Percentiles rank a stretch among this genome's conserved stretches.
Evolutionary conservation across 2,797 vertebrate species (phyloP).

Genomic region (Phyllotis vaccarum): DNA sequence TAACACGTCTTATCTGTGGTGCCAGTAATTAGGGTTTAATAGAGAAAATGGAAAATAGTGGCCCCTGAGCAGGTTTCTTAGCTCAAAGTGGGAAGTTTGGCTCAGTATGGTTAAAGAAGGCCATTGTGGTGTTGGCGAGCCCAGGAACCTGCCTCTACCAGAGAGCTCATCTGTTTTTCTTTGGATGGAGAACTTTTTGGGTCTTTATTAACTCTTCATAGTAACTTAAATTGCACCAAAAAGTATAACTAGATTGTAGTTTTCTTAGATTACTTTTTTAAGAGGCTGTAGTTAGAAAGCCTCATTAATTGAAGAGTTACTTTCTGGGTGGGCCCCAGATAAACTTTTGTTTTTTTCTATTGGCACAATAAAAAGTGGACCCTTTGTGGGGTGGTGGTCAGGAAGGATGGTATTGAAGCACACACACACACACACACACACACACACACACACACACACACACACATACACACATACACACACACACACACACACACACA

Average conservation of each 20-base stretch:
- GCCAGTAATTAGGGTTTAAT: neutral
- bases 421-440: no score
- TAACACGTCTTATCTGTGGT: neutral
- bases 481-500: no score
- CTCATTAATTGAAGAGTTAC: conserved; percentile 33
- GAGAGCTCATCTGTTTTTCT: neutral
- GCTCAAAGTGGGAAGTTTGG: neutral
- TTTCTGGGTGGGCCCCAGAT: conserved; percentile 46
- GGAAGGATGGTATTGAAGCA: neutral
- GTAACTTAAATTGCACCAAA: conserved; percentile 40
- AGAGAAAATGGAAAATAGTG: neutral
- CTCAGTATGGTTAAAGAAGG: neutral
- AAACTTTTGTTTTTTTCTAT: conserved; percentile 62
- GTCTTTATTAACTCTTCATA: conserved; percentile 23
- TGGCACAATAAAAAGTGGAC: conserved; percentile 40
- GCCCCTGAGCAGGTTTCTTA: neutral
- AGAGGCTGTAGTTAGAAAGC: conserved; percentile 9
- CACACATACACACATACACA: no score
- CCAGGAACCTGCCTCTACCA: neutral
- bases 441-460: neutral
- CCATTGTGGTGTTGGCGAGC: neutral
- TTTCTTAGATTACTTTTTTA: neutral
- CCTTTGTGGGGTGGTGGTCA: neutral
- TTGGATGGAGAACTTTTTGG: conserved; percentile 30
- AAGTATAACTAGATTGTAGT: neutral